Base-by-base conservation (phyloP, 2,888 invertebrate genomes). In the Penaeus monodon region DNA sequence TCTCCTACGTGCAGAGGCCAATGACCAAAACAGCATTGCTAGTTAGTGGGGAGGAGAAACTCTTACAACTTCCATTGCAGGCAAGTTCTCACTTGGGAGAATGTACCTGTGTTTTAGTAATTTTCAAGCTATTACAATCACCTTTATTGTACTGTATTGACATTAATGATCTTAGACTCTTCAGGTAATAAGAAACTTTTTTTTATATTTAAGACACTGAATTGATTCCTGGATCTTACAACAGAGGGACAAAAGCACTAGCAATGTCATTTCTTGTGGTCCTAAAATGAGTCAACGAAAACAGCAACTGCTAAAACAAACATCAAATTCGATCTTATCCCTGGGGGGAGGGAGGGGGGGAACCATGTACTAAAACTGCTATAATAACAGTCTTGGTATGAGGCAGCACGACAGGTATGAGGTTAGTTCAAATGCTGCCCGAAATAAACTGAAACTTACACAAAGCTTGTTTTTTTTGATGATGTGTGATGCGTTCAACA, bases 401-500 rank as follows among this genome's bases (percentile, higher is more conserved):
- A 70, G 82, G 82, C 82, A 82, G 82, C 82, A 82, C 66, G 78
- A 68, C 77, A 84, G 44, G 84, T 84, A 49, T 49, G 78, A 57
- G 57, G 84, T 84, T 84, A 84, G 84, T 78, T 84, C 78, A 64
- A 57, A 73, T 73, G 80, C 85, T 79, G 78, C 79, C 78, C n/a
- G 44, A 82, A 73, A 76, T 65, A 81, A 84, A 83, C 80, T 81
- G 64, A 86, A 87, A 89, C 86, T 87, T 89, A 86, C 86, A 86
- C 84, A 86, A 89, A 87, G 81, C 81, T 79, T 84, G 73, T 80
- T 29, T 78, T 84, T 76, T 82, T 79, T 78, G 88, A 84, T 82
- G 85, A 82, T 82, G 88, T 65, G 81, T 80, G 77, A 76, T 81
- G 73, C 76, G 86, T 77, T 85, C 83, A 89, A 86, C 89, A 89